Evolutionary conservation across 2,888 invertebrate species (phyloP), one percentile per base, ranked within the genome.

Genomic region (Steinernema carpocapsae): DNA sequence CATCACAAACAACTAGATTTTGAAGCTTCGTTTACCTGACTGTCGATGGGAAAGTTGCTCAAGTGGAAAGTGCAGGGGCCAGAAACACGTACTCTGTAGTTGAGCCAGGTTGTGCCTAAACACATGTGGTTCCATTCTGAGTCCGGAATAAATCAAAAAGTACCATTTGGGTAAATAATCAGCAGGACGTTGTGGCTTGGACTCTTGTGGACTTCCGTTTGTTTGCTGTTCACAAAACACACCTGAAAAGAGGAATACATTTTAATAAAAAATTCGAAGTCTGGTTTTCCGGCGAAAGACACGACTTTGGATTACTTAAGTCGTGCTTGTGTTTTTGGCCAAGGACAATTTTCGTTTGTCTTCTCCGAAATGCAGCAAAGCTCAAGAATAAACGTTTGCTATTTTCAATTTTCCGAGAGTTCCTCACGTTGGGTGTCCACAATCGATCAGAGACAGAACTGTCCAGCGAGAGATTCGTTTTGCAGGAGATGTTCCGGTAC

Each of bases 81-180:
- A 1, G 81, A 80, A 3, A 87, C 87, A 64, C 85, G 82, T 10
- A 87, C 85, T 24, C 87, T 81, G 74, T 87, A 87, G 77, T 87
- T 87, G 24, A 87, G 77, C 87, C 87, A 86, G 2, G 83, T 84
- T 6, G 86, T 86, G 12, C 85, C 84, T 84, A 77, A 56, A 82
- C 64, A 72, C 6, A 24, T 7, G 46, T 17, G 22, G 42, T 24
- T 29, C 22, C 17, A 19, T 43, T 32, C 0, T 26, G 10, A 43
- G 24, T n/a, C 19, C n/a, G 29, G 7, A 75, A 26, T 56, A 42
- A 12, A 22, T 37, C 12, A 29, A n/a, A 75, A 42, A 12, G 29
- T 72, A 82, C 86, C 87, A 77, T 87, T 87, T 7, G 87, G 86
- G 76, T 84, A 87, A 71, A 87, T 85, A 64, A 87, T 85, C 10